These are phyloP conservation scores for Calidris pugnax DNA, from an alignment of 2,113 vertebrate species.

Conservation along the genomic window DNA sequence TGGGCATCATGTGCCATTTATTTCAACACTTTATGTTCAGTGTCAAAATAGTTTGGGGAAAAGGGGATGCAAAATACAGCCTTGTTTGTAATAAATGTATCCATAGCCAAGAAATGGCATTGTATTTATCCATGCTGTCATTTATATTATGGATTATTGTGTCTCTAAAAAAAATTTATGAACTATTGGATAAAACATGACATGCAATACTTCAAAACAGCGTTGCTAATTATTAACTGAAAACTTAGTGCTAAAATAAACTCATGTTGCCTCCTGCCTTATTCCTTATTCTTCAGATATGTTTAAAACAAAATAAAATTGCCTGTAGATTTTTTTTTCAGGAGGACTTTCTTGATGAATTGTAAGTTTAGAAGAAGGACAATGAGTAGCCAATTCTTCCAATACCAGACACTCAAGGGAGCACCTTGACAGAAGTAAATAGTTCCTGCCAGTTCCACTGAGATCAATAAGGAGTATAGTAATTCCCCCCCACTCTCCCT, in stretches of 20 bases:
- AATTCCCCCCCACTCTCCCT: rapidly evolving
- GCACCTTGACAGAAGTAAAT: background rate
- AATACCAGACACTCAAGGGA: background rate
- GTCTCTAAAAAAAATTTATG: background rate
- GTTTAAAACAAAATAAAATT: background rate
- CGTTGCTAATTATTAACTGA: background rate
- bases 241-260: background rate
- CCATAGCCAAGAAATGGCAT: background rate
- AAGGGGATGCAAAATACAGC: background rate
- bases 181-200: background rate
- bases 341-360: background rate
- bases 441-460: background rate
- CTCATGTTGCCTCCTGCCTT: background rate
- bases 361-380: background rate
- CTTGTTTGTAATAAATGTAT: background rate
- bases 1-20: background rate
- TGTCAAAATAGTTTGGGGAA: background rate
- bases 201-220: background rate
- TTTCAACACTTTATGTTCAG: background rate
- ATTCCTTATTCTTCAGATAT: background rate
- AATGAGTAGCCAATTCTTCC: background rate
- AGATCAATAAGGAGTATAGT: background rate
- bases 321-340: background rate
- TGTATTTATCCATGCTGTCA: background rate
- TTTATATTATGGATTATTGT: background rate